Conservation (phyloP, 2,888 invertebrate genomes). For the Phaonia tiefii region DNA sequence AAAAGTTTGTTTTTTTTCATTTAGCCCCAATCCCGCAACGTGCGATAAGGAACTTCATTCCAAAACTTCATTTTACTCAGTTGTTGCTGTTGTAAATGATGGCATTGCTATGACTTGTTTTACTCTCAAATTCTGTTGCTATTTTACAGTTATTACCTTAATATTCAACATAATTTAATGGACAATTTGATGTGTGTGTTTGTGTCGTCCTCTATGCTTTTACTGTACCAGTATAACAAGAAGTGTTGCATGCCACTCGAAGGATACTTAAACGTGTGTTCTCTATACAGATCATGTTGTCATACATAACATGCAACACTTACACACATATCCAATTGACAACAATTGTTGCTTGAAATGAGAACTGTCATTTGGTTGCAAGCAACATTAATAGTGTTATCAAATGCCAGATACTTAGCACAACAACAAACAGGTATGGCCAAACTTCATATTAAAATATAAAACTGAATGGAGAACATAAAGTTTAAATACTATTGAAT, state of each 20-base stretch:
- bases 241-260: neutral
- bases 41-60: too few relatives aligned
- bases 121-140: neutral
- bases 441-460: too few relatives aligned
- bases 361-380: slow-evolving; percentile 41
- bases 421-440: slow-evolving; percentile 32
- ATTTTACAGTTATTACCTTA: slow-evolving; percentile 31
- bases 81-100: slow-evolving; percentile 12
- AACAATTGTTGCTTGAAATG: slow-evolving; percentile 51
- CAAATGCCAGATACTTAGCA: too few relatives aligned
- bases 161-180: neutral
- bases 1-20: too few relatives aligned
- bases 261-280: slow-evolving; percentile 16
- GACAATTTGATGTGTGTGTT: neutral
- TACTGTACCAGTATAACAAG: neutral
- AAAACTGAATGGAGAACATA: too few relatives aligned
- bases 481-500: too few relatives aligned
- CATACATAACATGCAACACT: neutral
- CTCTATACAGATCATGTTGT: neutral
- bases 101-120: neutral
- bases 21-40: too few relatives aligned
- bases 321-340: neutral
- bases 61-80: too few relatives aligned
- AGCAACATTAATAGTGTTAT: too few relatives aligned
- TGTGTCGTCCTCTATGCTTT: neutral